Percentiles rank a stretch among this genome's conserved stretches.
These are phyloP conservation scores for Tenthredo scrophulariae DNA, from an alignment of 2,888 invertebrate genomes.

Conservation along the genomic window DNA sequence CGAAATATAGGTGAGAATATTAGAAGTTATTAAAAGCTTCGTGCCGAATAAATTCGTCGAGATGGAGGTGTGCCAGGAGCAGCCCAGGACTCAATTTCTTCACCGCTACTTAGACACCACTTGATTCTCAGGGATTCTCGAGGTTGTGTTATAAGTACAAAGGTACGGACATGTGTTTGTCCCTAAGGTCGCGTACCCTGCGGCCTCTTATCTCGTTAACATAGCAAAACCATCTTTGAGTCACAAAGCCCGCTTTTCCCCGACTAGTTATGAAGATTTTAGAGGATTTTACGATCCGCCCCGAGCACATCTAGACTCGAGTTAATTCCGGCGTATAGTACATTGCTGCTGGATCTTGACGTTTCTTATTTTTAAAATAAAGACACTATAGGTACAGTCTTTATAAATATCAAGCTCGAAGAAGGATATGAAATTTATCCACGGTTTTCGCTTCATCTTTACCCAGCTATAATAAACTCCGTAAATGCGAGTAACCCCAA, in stretches of 20 bases:
- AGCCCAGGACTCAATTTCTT: background rate
- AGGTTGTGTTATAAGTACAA: background rate
- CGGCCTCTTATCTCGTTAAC: conserved; percentile 39
- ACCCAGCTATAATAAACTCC: background rate
- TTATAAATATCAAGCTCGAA: background rate
- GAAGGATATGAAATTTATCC: background rate
- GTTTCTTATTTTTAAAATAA: background rate
- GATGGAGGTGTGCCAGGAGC: background rate
- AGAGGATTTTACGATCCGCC: conserved; percentile 16
- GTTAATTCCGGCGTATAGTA: background rate
- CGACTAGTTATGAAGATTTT: conserved; percentile 28
- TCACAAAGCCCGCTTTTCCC: background rate
- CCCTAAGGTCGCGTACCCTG: background rate
- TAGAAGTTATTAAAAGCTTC: conserved; percentile 36
- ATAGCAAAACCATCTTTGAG: conserved; percentile 19
- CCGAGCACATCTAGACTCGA: background rate
- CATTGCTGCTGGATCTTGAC: background rate
- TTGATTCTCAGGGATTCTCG: background rate
- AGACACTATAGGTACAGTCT: background rate
- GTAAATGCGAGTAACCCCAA: background rate
- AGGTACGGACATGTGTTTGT: conserved; percentile 9
- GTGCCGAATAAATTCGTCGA: conserved; percentile 1
- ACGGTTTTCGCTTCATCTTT: background rate
- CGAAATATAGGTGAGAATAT: conserved; percentile 19
- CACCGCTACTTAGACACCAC: background rate